phyloP scores from a whole-genome alignment of 2,113 vertebrate species.

The Helogale parvula region DNA sequence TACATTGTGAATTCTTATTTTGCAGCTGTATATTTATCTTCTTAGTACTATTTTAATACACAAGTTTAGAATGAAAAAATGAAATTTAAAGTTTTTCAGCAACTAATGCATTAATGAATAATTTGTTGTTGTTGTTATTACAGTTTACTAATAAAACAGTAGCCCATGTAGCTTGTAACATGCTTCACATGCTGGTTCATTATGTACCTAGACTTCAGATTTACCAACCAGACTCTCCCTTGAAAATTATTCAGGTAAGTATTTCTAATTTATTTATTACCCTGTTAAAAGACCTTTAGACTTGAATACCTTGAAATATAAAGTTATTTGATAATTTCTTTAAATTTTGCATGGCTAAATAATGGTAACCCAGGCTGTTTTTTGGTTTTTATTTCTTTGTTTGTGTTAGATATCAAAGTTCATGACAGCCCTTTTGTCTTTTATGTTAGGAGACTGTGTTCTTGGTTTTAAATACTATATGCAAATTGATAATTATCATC shows the following conservation, averaged over 20 bases:
- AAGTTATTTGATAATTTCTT: slow-evolving; percentile 31
- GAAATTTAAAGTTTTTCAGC: slow-evolving; percentile 2
- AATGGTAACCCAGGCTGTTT: neutral
- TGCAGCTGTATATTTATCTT: neutral
- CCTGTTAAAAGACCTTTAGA: neutral
- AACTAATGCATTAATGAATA: neutral
- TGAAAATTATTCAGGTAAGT: slow-evolving; percentile 97
- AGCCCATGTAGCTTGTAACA: slow-evolving; percentile 96
- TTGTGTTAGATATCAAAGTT: neutral
- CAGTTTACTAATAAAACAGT: slow-evolving; percentile 99
- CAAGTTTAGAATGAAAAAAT: neutral
- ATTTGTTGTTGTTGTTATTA: slow-evolving; percentile 29
- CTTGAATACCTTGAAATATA: slow-evolving; percentile 38
- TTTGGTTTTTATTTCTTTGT: neutral
- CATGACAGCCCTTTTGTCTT: neutral
- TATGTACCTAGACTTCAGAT: slow-evolving; percentile 94
- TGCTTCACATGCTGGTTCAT: slow-evolving; percentile 96
- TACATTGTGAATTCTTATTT: slow-evolving; percentile 10
- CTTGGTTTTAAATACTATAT: neutral
- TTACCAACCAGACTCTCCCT: slow-evolving; percentile 94
- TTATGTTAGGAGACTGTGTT: neutral
- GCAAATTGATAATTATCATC: neutral
- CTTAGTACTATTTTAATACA: slow-evolving; percentile 44
- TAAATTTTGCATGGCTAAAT: slow-evolving; percentile 20
- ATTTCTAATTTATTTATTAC: slow-evolving; percentile 51